phyloP scores from a whole-genome alignment of 2,797 vertebrate genomes.

The Parauchenoglanis ngamensis region DNA sequence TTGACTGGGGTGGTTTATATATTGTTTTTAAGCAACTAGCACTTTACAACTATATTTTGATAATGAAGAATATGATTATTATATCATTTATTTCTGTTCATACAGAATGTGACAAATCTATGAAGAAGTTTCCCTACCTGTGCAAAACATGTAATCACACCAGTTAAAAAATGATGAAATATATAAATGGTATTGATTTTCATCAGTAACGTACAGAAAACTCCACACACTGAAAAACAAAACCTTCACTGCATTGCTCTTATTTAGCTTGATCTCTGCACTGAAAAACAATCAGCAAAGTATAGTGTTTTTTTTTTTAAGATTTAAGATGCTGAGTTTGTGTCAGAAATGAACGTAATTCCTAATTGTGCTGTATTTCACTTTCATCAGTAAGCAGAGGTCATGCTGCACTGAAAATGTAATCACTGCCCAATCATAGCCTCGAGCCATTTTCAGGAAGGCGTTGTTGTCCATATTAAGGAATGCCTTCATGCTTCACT shows the following conservation, averaged over 20 bases:
- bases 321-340: neutral
- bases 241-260: neutral
- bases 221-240: neutral
- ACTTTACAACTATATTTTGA: neutral
- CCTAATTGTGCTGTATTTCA: neutral
- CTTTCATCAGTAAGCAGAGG: neutral
- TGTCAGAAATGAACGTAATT: neutral
- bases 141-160: neutral
- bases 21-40: neutral
- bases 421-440: neutral
- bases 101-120: neutral
- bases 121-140: neutral
- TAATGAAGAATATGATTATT: neutral
- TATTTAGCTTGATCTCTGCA: neutral
- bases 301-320: neutral
- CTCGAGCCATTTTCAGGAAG: neutral
- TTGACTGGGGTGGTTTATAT: neutral
- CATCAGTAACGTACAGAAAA: neutral
- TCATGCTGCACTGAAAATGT: neutral
- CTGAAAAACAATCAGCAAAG: neutral
- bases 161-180: neutral
- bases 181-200: neutral
- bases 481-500: neutral
- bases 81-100: neutral
- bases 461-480: neutral